phyloP scores from a whole-genome alignment of 2,888 invertebrate species.

The Blastobasis lacticolella region DNA sequence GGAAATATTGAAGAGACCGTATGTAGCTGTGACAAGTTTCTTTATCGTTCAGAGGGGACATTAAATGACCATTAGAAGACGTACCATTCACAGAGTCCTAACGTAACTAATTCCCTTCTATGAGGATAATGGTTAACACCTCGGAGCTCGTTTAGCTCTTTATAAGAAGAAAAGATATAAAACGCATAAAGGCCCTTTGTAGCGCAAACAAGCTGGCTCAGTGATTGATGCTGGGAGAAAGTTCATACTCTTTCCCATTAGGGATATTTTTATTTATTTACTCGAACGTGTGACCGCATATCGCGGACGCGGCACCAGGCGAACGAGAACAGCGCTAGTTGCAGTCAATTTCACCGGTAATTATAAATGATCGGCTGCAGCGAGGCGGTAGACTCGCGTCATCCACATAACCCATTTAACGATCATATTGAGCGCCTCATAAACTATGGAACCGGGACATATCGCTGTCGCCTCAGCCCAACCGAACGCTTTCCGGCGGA shows the following conservation, averaged over 20 bases:
- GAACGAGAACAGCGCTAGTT: too few relatives aligned
- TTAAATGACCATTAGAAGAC: too few relatives aligned
- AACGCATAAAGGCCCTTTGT: slow-evolving; percentile 20
- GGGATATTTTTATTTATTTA: slow-evolving; percentile 12
- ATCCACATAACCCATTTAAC: background rate
- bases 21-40: too few relatives aligned
- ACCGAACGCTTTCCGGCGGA: too few relatives aligned
- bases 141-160: slow-evolving; percentile 15
- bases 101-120: slow-evolving; percentile 23
- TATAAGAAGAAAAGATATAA: slow-evolving; percentile 8
- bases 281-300: slow-evolving; percentile 5
- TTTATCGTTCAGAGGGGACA: too few relatives aligned
- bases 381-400: slow-evolving; percentile 1
- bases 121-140: slow-evolving; percentile 22
- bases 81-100: slow-evolving; percentile 1
- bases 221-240: slow-evolving; percentile 30
- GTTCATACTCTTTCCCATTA: slow-evolving; percentile 20
- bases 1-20: too few relatives aligned
- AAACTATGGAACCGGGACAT: background rate
- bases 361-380: too few relatives aligned
- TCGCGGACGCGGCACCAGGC: too few relatives aligned
- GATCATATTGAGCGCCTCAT: background rate
- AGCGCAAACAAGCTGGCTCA: slow-evolving; percentile 9
- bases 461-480: too few relatives aligned
- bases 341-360: too few relatives aligned